Evolutionary conservation across 2,888 invertebrate species (phyloP), one percentile per base, ranked within the genome.

Genomic region (Ariolimax columbianus): DNA sequence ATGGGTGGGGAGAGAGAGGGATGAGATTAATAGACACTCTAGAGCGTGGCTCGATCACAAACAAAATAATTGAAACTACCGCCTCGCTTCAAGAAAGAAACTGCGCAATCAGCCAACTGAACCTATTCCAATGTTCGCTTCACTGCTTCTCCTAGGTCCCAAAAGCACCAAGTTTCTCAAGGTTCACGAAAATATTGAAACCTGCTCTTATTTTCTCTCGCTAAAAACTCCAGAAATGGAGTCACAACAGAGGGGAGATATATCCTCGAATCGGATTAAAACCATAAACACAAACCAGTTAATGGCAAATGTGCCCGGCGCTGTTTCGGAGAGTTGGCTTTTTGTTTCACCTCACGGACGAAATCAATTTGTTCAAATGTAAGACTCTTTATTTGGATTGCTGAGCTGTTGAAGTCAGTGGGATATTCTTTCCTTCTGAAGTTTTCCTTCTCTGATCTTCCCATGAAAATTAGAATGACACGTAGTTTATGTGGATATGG

Each of bases 341-440:
- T 55, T 82, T 82, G 73, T 73, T 63, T 82, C 59, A 73, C 63
- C 40, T 38, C 75, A 82, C 82, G 82, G 63, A 82, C 7, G 63
- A 82, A 82, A 82, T 38, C 73, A 55, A 82, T 82, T 82, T 82
- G 75, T 82, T 47, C 75, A 43, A 40, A 40, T 55, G 51, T 82
- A 63, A 59, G 63, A 82, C 19, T n/a, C 33, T 73, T 82, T 59
- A 73, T 82, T 55, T 75, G 19, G 59, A 82, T 75, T 82, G 82
- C 82, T 82, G 51, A 82, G 75, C 82, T 82, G 82, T 73, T 38
- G 63, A 14, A 40, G 63, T 63, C 59, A 78, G 59, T n/a, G 38
- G 78, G 78, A 30, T 19, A 59, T 47, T 30, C 36, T 30, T 23
- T 43, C 77, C 77, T 19, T 36, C 51, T 73, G 43, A 43, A 40